These are phyloP conservation scores for Monopis laevigella DNA, from an alignment of 2,888 invertebrate genomes.

Conservation along the genomic window DNA sequence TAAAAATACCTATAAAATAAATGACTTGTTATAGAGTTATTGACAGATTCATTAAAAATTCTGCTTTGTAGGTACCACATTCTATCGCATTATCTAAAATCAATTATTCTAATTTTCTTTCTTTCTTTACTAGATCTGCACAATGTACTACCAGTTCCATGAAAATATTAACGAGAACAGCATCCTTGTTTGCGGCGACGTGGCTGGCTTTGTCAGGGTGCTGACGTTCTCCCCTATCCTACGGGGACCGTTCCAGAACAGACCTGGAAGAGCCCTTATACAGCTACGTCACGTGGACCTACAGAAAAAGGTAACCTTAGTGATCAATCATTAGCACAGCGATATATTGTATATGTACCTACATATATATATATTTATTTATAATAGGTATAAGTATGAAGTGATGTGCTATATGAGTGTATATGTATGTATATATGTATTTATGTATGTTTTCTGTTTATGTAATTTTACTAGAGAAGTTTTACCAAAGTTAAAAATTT, in stretches of 20 bases:
- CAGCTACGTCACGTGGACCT: constrained; percentile 69
- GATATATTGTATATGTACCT: not conserved
- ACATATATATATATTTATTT: not conserved
- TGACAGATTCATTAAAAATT: too few species aligned
- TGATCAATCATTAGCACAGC: not conserved
- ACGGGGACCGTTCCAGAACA: constrained; percentile 77
- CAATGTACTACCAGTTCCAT: constrained; percentile 70
- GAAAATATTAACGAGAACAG: constrained; percentile 64
- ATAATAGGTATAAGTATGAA: too few species aligned
- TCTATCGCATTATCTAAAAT: too few species aligned
- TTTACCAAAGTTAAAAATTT: too few species aligned
- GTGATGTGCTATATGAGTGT: too few species aligned
- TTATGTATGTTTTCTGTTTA: not conserved
- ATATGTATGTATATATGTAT: too few species aligned
- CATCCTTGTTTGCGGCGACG: constrained; percentile 77
- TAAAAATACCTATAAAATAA: too few species aligned
- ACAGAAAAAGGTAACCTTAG: constrained; percentile 49
- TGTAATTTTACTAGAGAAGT: not conserved
- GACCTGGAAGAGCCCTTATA: constrained; percentile 68
- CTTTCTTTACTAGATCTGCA: constrained; percentile 43
- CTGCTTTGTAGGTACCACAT: too few species aligned
- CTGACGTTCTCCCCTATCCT: constrained; percentile 69
- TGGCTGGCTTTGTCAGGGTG: constrained; percentile 74
- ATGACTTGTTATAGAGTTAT: too few species aligned
- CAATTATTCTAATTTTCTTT: too few species aligned